Conservation (phyloP, 2,888 invertebrate species). For the Tenthredo scrophulariae region DNA sequence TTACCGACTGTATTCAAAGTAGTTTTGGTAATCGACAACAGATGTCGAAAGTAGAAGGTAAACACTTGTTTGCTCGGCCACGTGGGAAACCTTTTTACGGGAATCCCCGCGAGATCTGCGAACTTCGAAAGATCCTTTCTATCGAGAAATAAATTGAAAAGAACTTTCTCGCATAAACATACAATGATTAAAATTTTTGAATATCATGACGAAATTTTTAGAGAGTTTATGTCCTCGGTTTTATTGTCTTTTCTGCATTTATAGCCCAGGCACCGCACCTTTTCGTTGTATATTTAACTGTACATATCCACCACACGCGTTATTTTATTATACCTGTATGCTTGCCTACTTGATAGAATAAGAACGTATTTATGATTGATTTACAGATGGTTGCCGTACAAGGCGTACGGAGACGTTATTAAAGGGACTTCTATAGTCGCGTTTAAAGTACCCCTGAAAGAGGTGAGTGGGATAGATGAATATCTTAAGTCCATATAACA, state of each 20-base stretch:
- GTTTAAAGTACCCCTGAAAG: constrained; percentile 87
- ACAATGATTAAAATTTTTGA: not conserved
- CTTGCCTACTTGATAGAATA: not conserved
- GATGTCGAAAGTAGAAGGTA: constrained; percentile 18
- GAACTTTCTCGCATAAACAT: constrained; percentile 3
- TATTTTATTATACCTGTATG: not conserved
- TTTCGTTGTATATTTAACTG: not conserved
- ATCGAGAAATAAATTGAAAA: constrained; percentile 4
- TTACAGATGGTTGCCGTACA: constrained; percentile 84
- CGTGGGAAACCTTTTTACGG: not conserved
- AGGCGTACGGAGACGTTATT: constrained; percentile 83
- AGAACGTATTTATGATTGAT: constrained; percentile 52
- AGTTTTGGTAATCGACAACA: not conserved
- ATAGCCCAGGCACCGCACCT: not conserved
- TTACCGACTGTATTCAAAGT: not conserved
- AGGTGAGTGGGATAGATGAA: constrained; percentile 75
- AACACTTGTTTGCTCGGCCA: constrained; percentile 18
- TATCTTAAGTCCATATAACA: not conserved
- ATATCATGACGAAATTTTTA: not conserved
- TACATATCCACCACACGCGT: not conserved
- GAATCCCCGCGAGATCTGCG: not conserved
- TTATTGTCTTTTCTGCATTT: not conserved
- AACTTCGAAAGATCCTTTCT: not conserved
- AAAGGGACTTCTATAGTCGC: constrained; percentile 86
- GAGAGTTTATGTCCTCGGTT: constrained; percentile 3